Base-by-base conservation (phyloP, 2,888 invertebrate genomes). In the Athripsodes cinereus region DNA sequence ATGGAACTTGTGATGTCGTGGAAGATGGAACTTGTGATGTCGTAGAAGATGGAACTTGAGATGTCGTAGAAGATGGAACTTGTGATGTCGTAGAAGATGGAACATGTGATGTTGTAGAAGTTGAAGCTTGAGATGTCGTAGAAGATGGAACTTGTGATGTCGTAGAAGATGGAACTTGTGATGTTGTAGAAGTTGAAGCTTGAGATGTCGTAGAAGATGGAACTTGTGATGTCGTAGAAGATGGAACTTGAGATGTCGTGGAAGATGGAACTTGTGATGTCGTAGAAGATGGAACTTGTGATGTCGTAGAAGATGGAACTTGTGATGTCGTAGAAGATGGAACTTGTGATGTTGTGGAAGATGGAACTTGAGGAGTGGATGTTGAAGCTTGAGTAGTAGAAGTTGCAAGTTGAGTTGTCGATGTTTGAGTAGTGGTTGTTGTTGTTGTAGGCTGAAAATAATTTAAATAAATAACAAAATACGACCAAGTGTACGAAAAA, bases 41-140 rank as follows among this genome's bases (percentile, higher is more conserved):
- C 3, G 48, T 48, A 5, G 48, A 11, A 48, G 48, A 6, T 26
- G 26, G 26, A 6, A 3, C 10, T 26, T 6, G 5, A 26, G 26
- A 26, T 26, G 26, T 26, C 2, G 13, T 10, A 20, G 50, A 22
- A 26, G 49, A 18, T 11, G 52, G 8, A 16, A 44, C 31, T 5
- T 44, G 21, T 50, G 55, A 18, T 18, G 59, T 21, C 2, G 54
- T 54, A 52, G 52, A 31, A 13, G 34, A 34, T 11, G 35, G 18
- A 1, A 13, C 34, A 1, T 22, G 21, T n/a, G 26, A 26, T 10
- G 26, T 31, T 10, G 52, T 54, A 22, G 26, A 3, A 44, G 44
- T 16, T 26, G 26, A 26, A 26, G 26, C 5, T 26, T 6, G 5
- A 26, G 26, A 26, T 10, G 26, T 26, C 5, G 26, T 26, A 26